Percentiles rank a stretch among this genome's conserved stretches.
Evolutionary conservation across 2,113 vertebrate species (phyloP).

Genomic region (Climacteris rufus): DNA sequence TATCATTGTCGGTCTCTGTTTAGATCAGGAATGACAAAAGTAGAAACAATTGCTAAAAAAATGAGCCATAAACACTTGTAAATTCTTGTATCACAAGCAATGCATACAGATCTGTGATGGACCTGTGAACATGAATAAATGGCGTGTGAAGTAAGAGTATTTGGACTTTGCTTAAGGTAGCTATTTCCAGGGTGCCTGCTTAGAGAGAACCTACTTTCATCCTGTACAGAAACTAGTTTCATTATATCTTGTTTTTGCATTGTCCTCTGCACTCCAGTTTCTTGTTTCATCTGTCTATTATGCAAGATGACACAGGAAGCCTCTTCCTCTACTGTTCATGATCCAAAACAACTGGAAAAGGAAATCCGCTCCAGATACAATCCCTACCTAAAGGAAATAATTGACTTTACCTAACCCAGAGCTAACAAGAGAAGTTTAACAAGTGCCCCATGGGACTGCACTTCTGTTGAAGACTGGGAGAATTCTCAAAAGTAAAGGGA

Average conservation of each 20-base stretch:
- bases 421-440: background rate
- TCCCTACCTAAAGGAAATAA: background rate
- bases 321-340: background rate
- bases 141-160: background rate
- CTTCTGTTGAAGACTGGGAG: background rate
- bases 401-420: background rate
- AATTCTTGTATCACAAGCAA: background rate
- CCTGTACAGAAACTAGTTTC: background rate
- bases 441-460: background rate
- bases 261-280: background rate
- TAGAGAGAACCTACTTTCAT: background rate
- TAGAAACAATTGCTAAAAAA: background rate
- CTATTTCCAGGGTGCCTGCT: background rate
- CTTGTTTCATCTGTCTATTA: background rate
- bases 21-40: background rate
- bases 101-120: background rate
- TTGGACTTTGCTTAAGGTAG: background rate
- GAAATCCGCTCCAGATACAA: background rate
- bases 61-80: background rate
- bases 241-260: background rate
- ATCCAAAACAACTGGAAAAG: background rate
- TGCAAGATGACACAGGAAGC: background rate
- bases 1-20: background rate
- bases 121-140: background rate
- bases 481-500: background rate